Base-by-base conservation (phyloP, 2,797 vertebrate genomes). In the Melopsittacus undulatus region DNA sequence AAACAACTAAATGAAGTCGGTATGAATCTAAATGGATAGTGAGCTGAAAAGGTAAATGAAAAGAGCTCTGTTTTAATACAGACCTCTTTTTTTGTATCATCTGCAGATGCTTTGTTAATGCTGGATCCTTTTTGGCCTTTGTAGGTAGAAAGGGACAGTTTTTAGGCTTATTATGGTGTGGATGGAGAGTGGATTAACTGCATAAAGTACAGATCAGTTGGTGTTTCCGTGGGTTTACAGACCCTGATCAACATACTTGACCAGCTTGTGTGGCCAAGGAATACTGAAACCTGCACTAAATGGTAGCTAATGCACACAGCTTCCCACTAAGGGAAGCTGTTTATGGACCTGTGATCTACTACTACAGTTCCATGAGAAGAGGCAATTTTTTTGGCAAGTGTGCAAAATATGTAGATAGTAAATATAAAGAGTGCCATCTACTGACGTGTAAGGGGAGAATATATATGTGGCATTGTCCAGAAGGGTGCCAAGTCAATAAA, bases 371-470 rank as follows among this genome's bases (percentile, higher is more conserved):
- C 30, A 36, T 38, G 54, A 89, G 93, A 92, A 89, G 74, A n/a
- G 73, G 29, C 38, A 7, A 27, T 56, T 73, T 73, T 32, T 92
- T 74, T 68, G n/a, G 40, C 61, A 93, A 81, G 43, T 43, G 49
- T 89, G 63, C 34, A 73, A 94, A 92, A 84, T 40, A 74, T 8
- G 3, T 66, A 89, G 54, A 77, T 94, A 96, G 83, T 96, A 95
- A 97, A 96, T 96, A 96, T 97, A 94, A 86, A 97, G 68, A 92
- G 95, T 97, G 97, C 96, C 97, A 97, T 95, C 97, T 97, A 91
- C 95, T 97, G 96, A 96, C 92, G 1, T 67, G 18, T 52, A 40
- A 67, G 48, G 69, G 69, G 75, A 95, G 74, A 90, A 67, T 66
- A 63, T 66, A 23, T 78, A 56, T 42, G 61, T 83, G 66, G 34